Base-by-base conservation (phyloP, 1,140 invertebrate species). In the Diploscapter pachys region DNA sequence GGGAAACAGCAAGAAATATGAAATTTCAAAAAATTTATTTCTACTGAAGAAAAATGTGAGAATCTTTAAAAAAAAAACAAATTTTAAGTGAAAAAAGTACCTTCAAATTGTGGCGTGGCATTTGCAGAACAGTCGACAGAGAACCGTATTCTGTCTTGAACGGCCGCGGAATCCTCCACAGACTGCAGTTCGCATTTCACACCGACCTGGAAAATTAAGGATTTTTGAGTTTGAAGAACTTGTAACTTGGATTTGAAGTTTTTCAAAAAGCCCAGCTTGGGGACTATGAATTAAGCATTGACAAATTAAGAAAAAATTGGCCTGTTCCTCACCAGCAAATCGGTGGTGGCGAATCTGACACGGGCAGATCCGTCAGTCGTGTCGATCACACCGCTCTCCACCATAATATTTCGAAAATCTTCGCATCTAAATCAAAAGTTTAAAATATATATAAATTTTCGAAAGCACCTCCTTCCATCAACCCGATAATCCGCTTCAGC, bases 71-170 rank as follows among this genome's bases (percentile, higher is more conserved):
- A 11, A 11, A 69, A 53, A 8, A 56, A 69, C 6, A 59, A 13
- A 11, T 11, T 59, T 69, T 6, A 53, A 53, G 8, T 13, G 6
- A 6, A 59, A 53, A 56, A 69, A 69, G 64, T 78, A 75, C 75
- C 75, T 65, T 78, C 72, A 57, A 76, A 76, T 9, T 78, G 74
- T 6, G 73, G 72, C 11, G 74, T 52, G 57, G 75, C 75, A 63
- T 76, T 76, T 4, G 75, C 75, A 53, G 72, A 77, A 31, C 73
- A 55, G 50, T 76, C 75, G 2, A 76, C 64, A 6, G 52, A 52
- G 55, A 76, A 76, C 13, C 52, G 61, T n/a, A 76, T 6, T 49
- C 59, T 6, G 53, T 76, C 56, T 5, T 4, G 9, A 4, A 65
- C 73, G 5, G 31, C 53, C 4, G 75, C 63, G 13, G 75, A 57